Evolutionary conservation across 2,113 vertebrate genomes (phyloP).

Genomic region (Brachyistius frenatus): DNA sequence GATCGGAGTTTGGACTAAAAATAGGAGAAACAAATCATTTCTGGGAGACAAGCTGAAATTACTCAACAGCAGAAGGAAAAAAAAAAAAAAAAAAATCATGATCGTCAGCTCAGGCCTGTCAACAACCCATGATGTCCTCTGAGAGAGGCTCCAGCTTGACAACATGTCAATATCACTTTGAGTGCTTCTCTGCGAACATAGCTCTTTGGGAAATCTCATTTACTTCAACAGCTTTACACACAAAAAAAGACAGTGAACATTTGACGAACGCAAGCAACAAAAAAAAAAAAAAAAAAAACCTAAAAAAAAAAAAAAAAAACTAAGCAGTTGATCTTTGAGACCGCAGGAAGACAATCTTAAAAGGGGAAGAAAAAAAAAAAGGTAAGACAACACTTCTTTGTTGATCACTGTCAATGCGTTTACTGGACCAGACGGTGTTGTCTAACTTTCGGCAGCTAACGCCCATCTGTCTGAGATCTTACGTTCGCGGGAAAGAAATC

Average conservation of each 20-base stretch:
- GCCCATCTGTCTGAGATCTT: conserved; percentile 77
- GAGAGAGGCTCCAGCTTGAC: conserved; percentile 84
- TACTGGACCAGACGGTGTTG: conserved; percentile 83
- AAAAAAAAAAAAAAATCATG: conserved; percentile 70
- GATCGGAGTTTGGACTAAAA: conserved; percentile 81
- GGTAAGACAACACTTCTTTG: conserved; percentile 83
- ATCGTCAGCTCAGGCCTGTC: conserved; percentile 81
- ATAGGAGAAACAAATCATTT: conserved; percentile 82
- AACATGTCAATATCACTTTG: conserved; percentile 88
- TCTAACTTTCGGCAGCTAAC: conserved; percentile 78
- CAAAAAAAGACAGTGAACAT: conserved; percentile 71
- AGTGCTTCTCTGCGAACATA: conserved; percentile 77
- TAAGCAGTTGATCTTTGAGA: conserved; percentile 84
- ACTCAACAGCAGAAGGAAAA: conserved; percentile 74
- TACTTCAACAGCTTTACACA: conserved; percentile 77
- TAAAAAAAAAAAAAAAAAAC: conserved; percentile 43
- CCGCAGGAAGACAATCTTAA: conserved; percentile 74
- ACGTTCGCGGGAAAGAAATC: conserved; percentile 70
- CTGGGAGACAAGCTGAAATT: conserved; percentile 82
- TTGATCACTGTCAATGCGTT: conserved; percentile 86
- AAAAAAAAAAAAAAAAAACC: conserved; percentile 47
- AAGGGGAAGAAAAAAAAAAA: conserved; percentile 66
- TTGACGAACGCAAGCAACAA: conserved; percentile 73
- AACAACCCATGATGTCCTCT: conserved; percentile 82
- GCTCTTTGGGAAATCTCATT: conserved; percentile 86